Evolutionary conservation across 2,888 invertebrate species (phyloP).

Genomic region (Cosmopolites sordidus): DNA sequence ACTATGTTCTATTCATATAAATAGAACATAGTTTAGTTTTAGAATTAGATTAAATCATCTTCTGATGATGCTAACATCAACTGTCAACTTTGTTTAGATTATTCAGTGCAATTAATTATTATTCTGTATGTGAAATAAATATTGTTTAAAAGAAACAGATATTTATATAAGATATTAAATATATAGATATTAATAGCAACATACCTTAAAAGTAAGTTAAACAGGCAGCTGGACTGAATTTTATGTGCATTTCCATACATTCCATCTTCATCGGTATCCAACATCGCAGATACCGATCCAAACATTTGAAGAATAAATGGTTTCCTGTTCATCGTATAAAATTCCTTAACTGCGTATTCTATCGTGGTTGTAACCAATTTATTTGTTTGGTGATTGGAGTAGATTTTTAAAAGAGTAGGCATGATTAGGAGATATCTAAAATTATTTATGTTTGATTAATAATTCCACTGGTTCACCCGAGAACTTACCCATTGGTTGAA

Average conservation of each 20-base stretch:
- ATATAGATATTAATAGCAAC: too few species aligned
- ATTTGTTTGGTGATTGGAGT: constrained; percentile 97
- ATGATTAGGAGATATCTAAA: constrained; percentile 88
- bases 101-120: too few species aligned
- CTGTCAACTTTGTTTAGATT: too few species aligned
- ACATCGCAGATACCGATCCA: constrained; percentile 93
- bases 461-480: too few species aligned
- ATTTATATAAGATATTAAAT: too few species aligned
- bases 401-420: constrained; percentile 94
- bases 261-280: constrained; percentile 86
- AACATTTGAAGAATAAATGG: constrained; percentile 99
- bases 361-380: constrained; percentile 91
- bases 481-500: constrained; percentile 81
- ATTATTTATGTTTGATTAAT: not conserved
- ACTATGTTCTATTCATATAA: too few species aligned
- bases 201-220: constrained; percentile 73
- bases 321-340: constrained; percentile 95
- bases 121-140: too few species aligned
- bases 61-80: too few species aligned
- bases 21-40: too few species aligned
- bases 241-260: constrained; percentile 89
- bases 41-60: too few species aligned
- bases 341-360: constrained; percentile 97
- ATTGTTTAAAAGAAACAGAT: too few species aligned
- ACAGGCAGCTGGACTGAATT: constrained; percentile 80